Evolutionary conservation across 2,797 vertebrate species (phyloP), one percentile per base, ranked within the genome.

Genomic region (Etheostoma perlongum): DNA sequence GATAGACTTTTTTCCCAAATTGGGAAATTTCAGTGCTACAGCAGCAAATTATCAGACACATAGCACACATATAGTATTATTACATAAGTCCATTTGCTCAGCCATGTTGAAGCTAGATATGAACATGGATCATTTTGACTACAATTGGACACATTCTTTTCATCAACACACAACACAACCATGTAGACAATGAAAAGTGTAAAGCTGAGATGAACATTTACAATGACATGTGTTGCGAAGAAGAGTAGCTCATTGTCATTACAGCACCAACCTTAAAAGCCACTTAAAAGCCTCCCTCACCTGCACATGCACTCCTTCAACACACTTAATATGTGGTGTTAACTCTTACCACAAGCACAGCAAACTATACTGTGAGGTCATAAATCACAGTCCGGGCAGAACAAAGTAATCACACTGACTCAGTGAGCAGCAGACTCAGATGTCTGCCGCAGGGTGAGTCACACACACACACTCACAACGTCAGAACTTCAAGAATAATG

Each of bases 381-480:
- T 68, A 5, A 74, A 68, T 36, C 18, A 33, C 55, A 72, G 54
- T 44, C 74, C 30, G 72, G 51, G 15, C 78, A 3, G 11, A 67
- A 52, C 72, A 48, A 47, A 70, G 40, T 44, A 55, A 68, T 70
- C 36, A 12, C 47, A 44, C 67, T 82, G 81, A 84, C 58, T 85
- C 74, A 90, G 46, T 0, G 4, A 64, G 65, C 66, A 75, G 59
- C 72, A 72, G 72, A 73, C 53, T 60, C 30, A 46, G 51, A 59
- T 58, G 67, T 72, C 71, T 81, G 52, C 54, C 4, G 10, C 25
- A 13, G 51, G 19, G 6, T 82, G 81, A 85, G 54, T 84, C 76
- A 77, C 72, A 76, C 67, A 58, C 48, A 46, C 42, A 18, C 21
- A 27, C 23, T 40, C 36, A 27, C 27, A 52, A 83, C 51, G 52